Evolutionary conservation across 1,140 invertebrate genomes (phyloP), one percentile per base, ranked within the genome.

Genomic region (Portunus trituberculatus): DNA sequence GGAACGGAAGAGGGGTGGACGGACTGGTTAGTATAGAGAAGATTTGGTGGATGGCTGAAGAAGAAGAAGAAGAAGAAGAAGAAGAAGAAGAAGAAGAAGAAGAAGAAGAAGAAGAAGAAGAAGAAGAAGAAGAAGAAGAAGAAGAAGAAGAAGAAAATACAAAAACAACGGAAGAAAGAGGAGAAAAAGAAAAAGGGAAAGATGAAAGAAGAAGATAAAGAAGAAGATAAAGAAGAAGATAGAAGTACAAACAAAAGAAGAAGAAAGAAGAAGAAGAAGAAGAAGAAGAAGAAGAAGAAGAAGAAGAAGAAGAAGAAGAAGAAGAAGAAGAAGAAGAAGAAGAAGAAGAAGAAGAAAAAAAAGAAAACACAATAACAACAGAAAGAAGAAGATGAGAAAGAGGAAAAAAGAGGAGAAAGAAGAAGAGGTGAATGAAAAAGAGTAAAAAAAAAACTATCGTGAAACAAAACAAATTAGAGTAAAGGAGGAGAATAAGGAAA

Each of bases 241-340:
- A 76, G 59, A 76, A 76, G 59, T 4, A 76, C 7, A 25, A 76
- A 20, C 3, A 76, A 20, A 25, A 76, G 48, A 14, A 76, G 59
- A 20, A 76, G 59, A 20, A 76, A 20, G 59, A 76, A 20, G 20
- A 76, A 20, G 59, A 76, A n/a, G 67, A n/a, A 76, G 67, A n/a
- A n/a, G 67, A 76, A 76, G 67, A 76, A n/a, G 67, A 76, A 76
- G 67, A 76, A n/a, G 67, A 76, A 76, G 67, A 76, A n/a, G 67
- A 76, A 76, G 67, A 76, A n/a, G 67, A 76, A 76, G 67, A 76
- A n/a, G 67, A 76, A 76, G 25, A 76, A n/a, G 67, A 76, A 76
- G 67, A 76, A n/a, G 67, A 76, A n/a, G 67, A 76, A n/a, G 67
- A 76, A 76, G 67, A n/a, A 76, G 25, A 76, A n/a, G 25, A n/a